Conservation (phyloP, 2,797 vertebrate genomes). For the Sebastes steindachneri region DNA sequence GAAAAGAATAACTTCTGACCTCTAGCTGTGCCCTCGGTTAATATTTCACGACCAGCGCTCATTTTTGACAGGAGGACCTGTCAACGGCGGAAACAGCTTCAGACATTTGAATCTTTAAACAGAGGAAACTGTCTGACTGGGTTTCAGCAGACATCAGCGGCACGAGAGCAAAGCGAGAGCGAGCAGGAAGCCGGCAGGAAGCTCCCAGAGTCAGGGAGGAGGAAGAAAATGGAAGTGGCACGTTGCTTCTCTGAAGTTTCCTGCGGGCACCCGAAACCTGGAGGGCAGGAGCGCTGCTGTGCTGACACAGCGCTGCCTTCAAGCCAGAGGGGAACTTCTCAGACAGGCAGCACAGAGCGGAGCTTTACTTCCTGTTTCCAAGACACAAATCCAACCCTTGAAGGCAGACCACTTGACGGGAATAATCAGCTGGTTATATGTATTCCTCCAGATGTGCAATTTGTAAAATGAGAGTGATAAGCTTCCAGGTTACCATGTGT, state of each 20-base stretch:
- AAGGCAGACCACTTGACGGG: background rate
- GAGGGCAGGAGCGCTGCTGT: constrained; percentile 40
- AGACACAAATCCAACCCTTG: background rate
- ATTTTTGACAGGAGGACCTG: constrained; percentile 69
- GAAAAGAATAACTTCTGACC: constrained; percentile 52
- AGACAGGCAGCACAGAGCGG: background rate
- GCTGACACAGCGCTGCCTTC: constrained; percentile 55
- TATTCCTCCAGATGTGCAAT: constrained; percentile 13
- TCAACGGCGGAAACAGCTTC: constrained; percentile 67
- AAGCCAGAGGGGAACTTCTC: constrained; percentile 23
- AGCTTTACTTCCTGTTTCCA: constrained; percentile 20
- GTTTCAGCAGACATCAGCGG: constrained; percentile 57
- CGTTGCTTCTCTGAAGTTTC: constrained; percentile 24
- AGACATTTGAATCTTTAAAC: constrained; percentile 76
- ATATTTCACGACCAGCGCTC: constrained; percentile 70
- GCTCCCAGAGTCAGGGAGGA: constrained; percentile 24
- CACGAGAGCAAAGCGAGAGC: constrained; percentile 11
- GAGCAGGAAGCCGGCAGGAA: constrained; percentile 58
- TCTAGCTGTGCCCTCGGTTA: constrained; percentile 56
- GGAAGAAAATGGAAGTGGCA: constrained; percentile 17
- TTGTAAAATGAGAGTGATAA: background rate
- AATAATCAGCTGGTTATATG: constrained; percentile 2
- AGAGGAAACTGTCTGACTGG: constrained; percentile 73
- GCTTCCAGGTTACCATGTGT: constrained; percentile 54
- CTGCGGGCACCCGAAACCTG: constrained; percentile 25